Conservation (phyloP, 1,140 invertebrate genomes). For the Drosophila melanica region DNA sequence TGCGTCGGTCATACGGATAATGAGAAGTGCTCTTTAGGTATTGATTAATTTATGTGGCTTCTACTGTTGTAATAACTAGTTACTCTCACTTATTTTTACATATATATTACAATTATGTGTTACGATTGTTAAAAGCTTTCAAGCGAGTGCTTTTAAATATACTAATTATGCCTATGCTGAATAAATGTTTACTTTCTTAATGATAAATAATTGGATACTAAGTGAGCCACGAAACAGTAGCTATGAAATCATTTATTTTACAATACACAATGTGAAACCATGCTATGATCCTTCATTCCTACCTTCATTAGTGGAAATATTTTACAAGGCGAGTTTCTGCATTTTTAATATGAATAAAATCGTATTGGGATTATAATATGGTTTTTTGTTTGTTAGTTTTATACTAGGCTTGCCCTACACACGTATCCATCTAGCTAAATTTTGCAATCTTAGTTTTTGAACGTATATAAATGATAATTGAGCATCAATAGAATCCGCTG, state of each 20-base stretch:
- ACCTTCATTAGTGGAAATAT: slow-evolving; percentile 10
- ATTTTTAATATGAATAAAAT: slow-evolving; percentile 59
- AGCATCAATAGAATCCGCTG: slow-evolving; percentile 43
- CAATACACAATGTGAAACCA: background rate
- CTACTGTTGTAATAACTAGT: slow-evolving; percentile 38
- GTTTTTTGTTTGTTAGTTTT: slow-evolving; percentile 27
- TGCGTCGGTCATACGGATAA: slow-evolving; percentile 86
- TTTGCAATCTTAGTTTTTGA: slow-evolving; percentile 23
- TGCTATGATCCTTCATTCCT: too few relatives aligned
- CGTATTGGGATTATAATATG: slow-evolving; percentile 63
- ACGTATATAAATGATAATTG: slow-evolving; percentile 44
- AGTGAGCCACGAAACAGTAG: too few relatives aligned
- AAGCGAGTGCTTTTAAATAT: slow-evolving; percentile 49
- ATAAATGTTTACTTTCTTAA: slow-evolving; percentile 29
- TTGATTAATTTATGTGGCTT: slow-evolving; percentile 76
- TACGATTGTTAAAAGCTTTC: slow-evolving; percentile 37
- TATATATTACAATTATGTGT: slow-evolving; percentile 37
- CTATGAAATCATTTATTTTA: slow-evolving; percentile 7
- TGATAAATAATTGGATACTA: background rate
- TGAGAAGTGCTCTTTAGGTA: slow-evolving; percentile 83
- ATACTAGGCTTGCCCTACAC: slow-evolving; percentile 35
- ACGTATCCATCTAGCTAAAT: slow-evolving; percentile 9
- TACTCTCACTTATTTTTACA: slow-evolving; percentile 31
- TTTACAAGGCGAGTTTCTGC: slow-evolving; percentile 26
- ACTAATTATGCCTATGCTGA: slow-evolving; percentile 33